Evolutionary conservation across 2,113 vertebrate species (phyloP), one percentile per base, ranked within the genome.

Genomic region (Xiphias gladius): DNA sequence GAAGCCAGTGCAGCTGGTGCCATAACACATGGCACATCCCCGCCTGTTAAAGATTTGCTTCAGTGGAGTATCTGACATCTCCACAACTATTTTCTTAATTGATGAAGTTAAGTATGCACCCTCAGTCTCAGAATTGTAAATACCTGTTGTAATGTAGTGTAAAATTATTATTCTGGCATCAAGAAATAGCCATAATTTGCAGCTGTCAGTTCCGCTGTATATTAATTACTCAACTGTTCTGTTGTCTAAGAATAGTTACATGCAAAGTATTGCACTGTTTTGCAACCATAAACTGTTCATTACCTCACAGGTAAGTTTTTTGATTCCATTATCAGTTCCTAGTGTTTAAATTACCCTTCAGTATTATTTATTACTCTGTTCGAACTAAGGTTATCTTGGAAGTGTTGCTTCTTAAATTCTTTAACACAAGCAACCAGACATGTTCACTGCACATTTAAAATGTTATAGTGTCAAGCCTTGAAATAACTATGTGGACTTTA

Each of bases 51-150:
- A 85, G 91, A 92, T 88, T 81, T 89, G 94, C 89, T 94, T 94
- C 93, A 91, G 65, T 94, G 91, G 90, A 94, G 93, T 94, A 94
- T 91, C 91, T 88, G 92, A 95, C 92, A 94, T 91, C 91, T 92
- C 85, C 86, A 71, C 90, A 86, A 92, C 73, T 86, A 90, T 88
- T 91, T 90, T 59, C 83, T 93, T 94, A 95, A 95, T 95, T 95
- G 94, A 94, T 82, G 86, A 89, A 89, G 84, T 94, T 94, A 95
- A 92, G 91, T 83, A 90, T 76, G 89, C 90, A 86, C 59, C 91
- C 83, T 43, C 85, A 87, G 62, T 86, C 84, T 89, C 86, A 79
- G 82, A 80, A 69, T 91, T 89, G 88, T 85, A 84, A 89, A 87
- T 93, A 93, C 88, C 89, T 90, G 83, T 90, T 30, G 86, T 94